phyloP scores from a whole-genome alignment of 2,113 vertebrate species.

The Pygathrix nemaeus region DNA sequence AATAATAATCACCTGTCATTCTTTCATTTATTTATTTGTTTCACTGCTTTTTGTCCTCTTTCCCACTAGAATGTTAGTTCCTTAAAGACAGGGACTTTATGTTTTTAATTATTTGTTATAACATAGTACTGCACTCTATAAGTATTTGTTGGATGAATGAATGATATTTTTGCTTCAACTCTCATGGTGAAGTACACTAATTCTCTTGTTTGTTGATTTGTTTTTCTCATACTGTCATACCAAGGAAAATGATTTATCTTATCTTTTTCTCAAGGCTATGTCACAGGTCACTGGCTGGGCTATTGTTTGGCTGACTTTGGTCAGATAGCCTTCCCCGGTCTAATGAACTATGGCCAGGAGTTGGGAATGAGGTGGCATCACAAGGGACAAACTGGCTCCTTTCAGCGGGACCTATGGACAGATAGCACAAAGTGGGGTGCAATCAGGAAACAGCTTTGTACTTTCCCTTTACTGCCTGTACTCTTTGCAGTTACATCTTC shows the following conservation, averaged over 20 bases:
- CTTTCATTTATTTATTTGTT: background rate
- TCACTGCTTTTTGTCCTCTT: background rate
- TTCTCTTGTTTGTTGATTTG: background rate
- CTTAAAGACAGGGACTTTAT: background rate
- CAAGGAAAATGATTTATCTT: background rate
- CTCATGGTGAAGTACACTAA: background rate
- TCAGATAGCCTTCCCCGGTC: background rate
- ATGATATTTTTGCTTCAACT: slow-evolving; percentile 25
- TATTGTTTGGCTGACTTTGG: background rate
- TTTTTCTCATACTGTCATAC: background rate
- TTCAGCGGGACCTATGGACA: background rate
- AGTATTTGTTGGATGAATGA: slow-evolving; percentile 30
- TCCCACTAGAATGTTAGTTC: background rate
- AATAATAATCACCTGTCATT: slow-evolving; percentile 16
- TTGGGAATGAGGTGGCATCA: background rate
- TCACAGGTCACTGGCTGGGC: background rate
- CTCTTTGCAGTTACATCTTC: background rate
- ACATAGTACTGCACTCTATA: background rate
- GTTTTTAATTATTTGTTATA: slow-evolving; percentile 9
- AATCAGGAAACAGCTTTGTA: background rate
- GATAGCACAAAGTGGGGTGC: background rate
- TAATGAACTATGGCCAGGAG: background rate
- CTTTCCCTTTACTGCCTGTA: background rate
- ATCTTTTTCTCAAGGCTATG: background rate
- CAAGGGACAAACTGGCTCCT: background rate